A percentile compares a stretch with the other conserved stretches of the same genome.
Evolutionary conservation across 2,797 vertebrate genomes (phyloP).

Genomic region (Psittacula echo): DNA sequence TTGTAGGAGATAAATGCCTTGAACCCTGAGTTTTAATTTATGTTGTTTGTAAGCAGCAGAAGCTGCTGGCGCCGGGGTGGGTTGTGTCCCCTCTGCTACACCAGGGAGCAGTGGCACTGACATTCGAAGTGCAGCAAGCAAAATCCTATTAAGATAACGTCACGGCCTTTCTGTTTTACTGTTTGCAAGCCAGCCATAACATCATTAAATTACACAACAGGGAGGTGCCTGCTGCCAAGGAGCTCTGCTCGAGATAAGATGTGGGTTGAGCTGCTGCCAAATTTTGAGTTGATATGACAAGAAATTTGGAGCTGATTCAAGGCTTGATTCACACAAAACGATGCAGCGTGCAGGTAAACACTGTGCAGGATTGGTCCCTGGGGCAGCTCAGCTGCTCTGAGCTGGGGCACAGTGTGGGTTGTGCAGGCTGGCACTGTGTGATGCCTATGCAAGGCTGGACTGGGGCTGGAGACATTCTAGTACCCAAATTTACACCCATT

Average conservation of each 20-base stretch:
- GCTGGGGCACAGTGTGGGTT: not conserved
- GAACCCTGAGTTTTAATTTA: not conserved
- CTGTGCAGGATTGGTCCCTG: not conserved
- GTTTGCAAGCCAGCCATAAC: conserved; percentile 66
- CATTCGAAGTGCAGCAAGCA: conserved; percentile 5
- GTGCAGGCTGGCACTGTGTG: not conserved
- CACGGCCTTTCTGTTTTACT: conserved; percentile 69
- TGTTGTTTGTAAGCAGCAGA: not conserved
- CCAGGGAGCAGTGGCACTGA: not conserved
- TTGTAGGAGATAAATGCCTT: not conserved
- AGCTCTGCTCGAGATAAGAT: conserved; percentile 66
- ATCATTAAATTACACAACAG: conserved; percentile 68
- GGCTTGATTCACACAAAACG: not conserved
- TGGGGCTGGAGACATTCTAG: not conserved
- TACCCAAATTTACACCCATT: not conserved
- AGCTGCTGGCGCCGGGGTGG: not conserved
- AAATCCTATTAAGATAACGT: conserved; percentile 70
- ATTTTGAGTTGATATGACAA: conserved; percentile 44
- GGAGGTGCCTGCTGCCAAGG: conserved; percentile 70
- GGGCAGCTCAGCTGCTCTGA: not conserved
- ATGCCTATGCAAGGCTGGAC: not conserved
- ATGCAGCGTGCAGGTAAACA: not conserved
- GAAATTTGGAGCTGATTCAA: conserved; percentile 52
- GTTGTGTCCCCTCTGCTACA: not conserved
- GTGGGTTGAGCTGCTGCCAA: conserved; percentile 60